These are phyloP conservation scores for Petrocephalus microphthalmus DNA, from an alignment of 2,113 vertebrate genomes.

Conservation along the genomic window DNA sequence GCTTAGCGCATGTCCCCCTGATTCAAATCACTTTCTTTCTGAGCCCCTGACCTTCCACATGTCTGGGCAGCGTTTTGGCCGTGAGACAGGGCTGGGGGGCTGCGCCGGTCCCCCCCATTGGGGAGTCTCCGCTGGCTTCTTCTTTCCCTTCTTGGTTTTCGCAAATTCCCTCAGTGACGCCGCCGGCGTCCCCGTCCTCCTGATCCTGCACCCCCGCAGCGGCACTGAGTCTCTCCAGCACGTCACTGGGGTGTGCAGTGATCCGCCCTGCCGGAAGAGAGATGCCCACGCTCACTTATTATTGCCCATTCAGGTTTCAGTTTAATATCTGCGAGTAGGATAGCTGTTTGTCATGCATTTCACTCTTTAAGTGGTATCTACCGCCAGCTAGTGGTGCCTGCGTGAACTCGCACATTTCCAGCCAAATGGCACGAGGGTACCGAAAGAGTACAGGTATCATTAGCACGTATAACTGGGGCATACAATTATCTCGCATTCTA, in stretches of 20 bases:
- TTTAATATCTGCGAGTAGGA: neutral
- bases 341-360: neutral
- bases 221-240: conserved; percentile 36
- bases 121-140: conserved; percentile 25
- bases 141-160: conserved; percentile 40
- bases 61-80: conserved; percentile 55
- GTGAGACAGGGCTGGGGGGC: conserved; percentile 50
- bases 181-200: conserved; percentile 33
- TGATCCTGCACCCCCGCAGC: conserved; percentile 43
- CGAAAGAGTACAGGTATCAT: neutral
- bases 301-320: neutral
- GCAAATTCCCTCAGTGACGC: conserved; percentile 16
- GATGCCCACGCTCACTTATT: too few species aligned
- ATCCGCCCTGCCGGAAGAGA: conserved; percentile 46
- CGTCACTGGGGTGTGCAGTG: conserved; percentile 45
- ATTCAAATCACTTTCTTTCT: neutral
- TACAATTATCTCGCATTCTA: neutral
- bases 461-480: neutral
- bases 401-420: neutral
- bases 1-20: neutral
- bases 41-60: conserved; percentile 56
- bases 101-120: conserved; percentile 43
- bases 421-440: neutral
- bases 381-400: conserved; percentile 46
- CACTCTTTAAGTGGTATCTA: conserved; percentile 34